phyloP scores from a whole-genome alignment of 2,113 vertebrate genomes.

The Mormoops blainvillei region DNA sequence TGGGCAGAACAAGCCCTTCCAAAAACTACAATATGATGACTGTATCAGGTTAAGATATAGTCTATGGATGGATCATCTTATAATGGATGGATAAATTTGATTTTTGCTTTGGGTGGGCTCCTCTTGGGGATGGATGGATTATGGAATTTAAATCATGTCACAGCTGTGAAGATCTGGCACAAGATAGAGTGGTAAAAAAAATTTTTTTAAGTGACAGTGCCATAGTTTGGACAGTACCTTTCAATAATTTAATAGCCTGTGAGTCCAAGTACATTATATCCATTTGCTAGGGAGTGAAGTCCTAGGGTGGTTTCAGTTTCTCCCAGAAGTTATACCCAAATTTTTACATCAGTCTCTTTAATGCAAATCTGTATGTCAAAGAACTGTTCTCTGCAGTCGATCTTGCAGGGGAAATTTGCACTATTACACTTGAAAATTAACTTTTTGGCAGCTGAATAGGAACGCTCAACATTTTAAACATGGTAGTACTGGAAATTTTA shows the following conservation, averaged over 20 bases:
- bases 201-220: slow-evolving; percentile 84
- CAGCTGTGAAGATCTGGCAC: slow-evolving; percentile 90
- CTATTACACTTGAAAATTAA: slow-evolving; percentile 83
- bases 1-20: slow-evolving; percentile 96
- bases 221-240: slow-evolving; percentile 89
- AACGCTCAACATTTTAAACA: slow-evolving; percentile 78
- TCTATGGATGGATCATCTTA: slow-evolving; percentile 91
- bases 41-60: slow-evolving; percentile 95
- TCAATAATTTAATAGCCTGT: slow-evolving; percentile 87
- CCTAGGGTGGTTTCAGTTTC: slow-evolving; percentile 80
- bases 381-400: slow-evolving; percentile 76
- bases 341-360: slow-evolving; percentile 76
- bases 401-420: slow-evolving; percentile 83
- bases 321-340: slow-evolving; percentile 76
- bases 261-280: slow-evolving; percentile 79
- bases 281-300: slow-evolving; percentile 82
- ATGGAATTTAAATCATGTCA: slow-evolving; percentile 89
- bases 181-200: slow-evolving; percentile 82
- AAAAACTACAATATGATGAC: slow-evolving; percentile 99
- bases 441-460: slow-evolving; percentile 85
- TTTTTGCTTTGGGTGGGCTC: slow-evolving; percentile 93
- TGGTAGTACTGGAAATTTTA: slow-evolving; percentile 84
- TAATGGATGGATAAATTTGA: slow-evolving; percentile 95
- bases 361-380: slow-evolving; percentile 80
- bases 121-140: slow-evolving; percentile 89